phyloP scores from a whole-genome alignment of 2,797 vertebrate genomes.

The Eupleurogrammus muticus region DNA sequence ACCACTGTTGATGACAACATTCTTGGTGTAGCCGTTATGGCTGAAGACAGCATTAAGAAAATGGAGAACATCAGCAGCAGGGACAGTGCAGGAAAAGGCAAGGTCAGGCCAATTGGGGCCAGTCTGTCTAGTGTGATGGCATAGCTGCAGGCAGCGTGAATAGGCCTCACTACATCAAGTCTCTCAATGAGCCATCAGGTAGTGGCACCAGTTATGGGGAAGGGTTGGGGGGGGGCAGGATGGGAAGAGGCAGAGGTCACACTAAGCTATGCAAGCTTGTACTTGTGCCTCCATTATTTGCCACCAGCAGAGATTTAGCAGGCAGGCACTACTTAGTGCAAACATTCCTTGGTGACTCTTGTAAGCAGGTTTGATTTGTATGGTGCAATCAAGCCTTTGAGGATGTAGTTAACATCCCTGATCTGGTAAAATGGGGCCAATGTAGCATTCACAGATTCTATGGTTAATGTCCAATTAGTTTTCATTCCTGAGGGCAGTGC shows the following conservation, averaged over 20 bases:
- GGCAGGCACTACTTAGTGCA: not conserved
- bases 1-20: not conserved
- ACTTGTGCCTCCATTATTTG: conserved; percentile 4
- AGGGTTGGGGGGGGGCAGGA: conserved; percentile 4
- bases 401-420: not conserved
- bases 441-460: not conserved
- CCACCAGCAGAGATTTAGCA: conserved; percentile 6
- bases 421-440: conserved; percentile 9
- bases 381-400: conserved; percentile 9
- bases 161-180: conserved; percentile 10
- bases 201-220: too few species aligned
- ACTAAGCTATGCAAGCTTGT: not conserved
- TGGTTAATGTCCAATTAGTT: not conserved
- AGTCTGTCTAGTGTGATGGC: too few species aligned
- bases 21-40: not conserved
- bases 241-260: not conserved
- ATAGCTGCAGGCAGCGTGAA: too few species aligned
- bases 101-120: too few species aligned
- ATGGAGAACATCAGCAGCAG: not conserved
- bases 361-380: conserved; percentile 4
- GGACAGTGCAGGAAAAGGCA: too few species aligned
- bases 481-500: not conserved
- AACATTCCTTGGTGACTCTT: conserved; percentile 7
- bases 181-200: conserved; percentile 11
- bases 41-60: conserved; percentile 2